phyloP scores from a whole-genome alignment of 2,797 vertebrate species.

The Gymnothorax javanicus region DNA sequence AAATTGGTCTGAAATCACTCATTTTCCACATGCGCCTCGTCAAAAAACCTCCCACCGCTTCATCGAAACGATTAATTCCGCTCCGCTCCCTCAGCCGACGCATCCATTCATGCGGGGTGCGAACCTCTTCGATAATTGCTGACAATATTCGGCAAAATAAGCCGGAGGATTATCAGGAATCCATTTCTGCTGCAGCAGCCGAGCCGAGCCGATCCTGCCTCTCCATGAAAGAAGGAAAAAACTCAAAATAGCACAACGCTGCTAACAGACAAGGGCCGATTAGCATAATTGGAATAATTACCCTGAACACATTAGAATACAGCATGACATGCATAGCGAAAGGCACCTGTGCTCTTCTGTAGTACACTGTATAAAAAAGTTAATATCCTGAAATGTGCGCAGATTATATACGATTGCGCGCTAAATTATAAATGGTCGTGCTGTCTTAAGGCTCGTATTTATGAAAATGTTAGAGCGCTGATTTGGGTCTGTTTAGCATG shows the following conservation, averaged over 20 bases:
- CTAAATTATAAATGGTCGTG: neutral
- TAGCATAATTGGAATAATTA: neutral
- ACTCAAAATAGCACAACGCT: neutral
- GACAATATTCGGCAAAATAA: neutral
- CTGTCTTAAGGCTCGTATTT: neutral
- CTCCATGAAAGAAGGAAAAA: neutral
- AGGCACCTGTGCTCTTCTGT: neutral
- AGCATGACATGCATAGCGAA: neutral
- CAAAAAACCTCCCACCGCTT: neutral
- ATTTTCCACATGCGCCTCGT: neutral
- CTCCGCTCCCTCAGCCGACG: neutral
- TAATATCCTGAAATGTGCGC: neutral
- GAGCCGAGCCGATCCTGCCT: neutral
- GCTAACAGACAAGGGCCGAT: neutral
- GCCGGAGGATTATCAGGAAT: neutral
- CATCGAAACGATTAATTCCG: neutral
- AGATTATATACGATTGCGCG: neutral
- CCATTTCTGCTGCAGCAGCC: neutral
- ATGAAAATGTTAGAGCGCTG: no score
- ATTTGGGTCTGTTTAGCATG: no score
- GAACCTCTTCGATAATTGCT: neutral
- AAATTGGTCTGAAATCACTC: neutral
- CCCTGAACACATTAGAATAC: neutral
- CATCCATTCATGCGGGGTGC: neutral
- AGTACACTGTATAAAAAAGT: neutral